Evolutionary conservation across 2,888 invertebrate species (phyloP).

Genomic region (Drosophila paracracens): DNA sequence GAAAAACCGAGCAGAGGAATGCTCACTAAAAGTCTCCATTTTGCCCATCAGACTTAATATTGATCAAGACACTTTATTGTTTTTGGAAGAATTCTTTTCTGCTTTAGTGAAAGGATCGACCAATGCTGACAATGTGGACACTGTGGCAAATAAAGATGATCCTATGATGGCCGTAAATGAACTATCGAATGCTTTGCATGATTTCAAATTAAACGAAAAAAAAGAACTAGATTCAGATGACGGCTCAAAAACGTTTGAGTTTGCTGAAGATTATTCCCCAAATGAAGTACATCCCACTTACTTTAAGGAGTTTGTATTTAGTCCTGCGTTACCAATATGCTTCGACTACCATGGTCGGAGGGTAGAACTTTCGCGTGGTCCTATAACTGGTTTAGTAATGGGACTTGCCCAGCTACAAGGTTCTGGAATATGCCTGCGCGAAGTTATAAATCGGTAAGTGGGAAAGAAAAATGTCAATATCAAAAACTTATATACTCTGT

Average conservation of each 20-base stretch:
- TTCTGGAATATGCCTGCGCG: constrained; percentile 95
- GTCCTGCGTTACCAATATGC: constrained; percentile 95
- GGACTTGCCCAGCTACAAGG: constrained; percentile 96
- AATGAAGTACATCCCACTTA: constrained; percentile 87
- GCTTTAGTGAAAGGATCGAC: constrained; percentile 61
- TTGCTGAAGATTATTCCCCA: constrained; percentile 39
- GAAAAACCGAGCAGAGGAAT: constrained; percentile 90
- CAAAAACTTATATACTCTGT: background rate
- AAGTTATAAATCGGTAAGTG: constrained; percentile 91
- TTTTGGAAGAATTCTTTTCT: constrained; percentile 93
- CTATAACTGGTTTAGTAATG: constrained; percentile 94
- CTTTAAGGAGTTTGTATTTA: constrained; percentile 93
- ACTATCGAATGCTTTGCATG: constrained; percentile 76
- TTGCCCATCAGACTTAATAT: constrained; percentile 96
- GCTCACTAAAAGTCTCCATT: constrained; percentile 93
- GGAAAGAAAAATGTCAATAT: constrained; percentile 85
- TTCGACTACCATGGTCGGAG: constrained; percentile 98
- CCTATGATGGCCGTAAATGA: constrained; percentile 91
- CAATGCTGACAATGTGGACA: constrained; percentile 27
- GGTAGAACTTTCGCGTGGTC: constrained; percentile 95
- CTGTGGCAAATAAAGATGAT: constrained; percentile 16
- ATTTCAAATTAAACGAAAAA: constrained; percentile 86
- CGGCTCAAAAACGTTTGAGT: constrained; percentile 74
- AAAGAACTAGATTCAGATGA: constrained; percentile 88
- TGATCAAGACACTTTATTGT: constrained; percentile 97